Conservation (phyloP, 2,888 invertebrate species). For the Andrena minutula region DNA sequence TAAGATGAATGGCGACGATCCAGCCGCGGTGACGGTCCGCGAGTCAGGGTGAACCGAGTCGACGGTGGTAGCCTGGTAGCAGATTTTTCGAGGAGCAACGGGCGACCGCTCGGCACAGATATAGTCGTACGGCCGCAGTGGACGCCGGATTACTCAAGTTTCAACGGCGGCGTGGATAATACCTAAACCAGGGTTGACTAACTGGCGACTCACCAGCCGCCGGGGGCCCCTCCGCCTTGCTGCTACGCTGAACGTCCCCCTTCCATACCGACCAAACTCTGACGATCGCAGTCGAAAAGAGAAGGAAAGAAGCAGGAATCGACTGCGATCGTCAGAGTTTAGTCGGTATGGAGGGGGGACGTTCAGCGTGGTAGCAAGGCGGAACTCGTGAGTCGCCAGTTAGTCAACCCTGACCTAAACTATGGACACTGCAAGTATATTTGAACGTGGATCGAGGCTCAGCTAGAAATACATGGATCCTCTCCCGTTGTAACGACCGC, state of each 20-base stretch:
- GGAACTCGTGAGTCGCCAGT: too few species aligned
- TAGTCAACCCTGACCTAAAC: too few species aligned
- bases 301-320: too few species aligned
- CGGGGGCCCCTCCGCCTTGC: too few species aligned
- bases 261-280: too few species aligned
- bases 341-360: too few species aligned
- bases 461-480: constrained; percentile 21
- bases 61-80: neutral
- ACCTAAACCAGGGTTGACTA: too few species aligned
- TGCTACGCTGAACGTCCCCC: too few species aligned
- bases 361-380: too few species aligned
- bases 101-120: neutral
- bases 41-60: neutral
- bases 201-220: too few species aligned
- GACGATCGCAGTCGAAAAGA: too few species aligned
- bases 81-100: neutral
- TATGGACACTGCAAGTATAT: neutral
- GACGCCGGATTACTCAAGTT: neutral
- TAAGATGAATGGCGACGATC: neutral
- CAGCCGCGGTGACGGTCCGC: neutral
- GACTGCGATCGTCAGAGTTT: too few species aligned
- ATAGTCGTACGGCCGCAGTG: neutral
- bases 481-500: constrained; percentile 16
- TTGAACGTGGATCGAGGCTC: constrained; percentile 3
- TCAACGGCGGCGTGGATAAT: neutral